Percentiles rank a stretch among this genome's conserved stretches.
These are phyloP conservation scores for human (Homo sapiens) DNA, from an alignment of 2,113 vertebrate genomes.

Conservation along the genomic window DNA sequence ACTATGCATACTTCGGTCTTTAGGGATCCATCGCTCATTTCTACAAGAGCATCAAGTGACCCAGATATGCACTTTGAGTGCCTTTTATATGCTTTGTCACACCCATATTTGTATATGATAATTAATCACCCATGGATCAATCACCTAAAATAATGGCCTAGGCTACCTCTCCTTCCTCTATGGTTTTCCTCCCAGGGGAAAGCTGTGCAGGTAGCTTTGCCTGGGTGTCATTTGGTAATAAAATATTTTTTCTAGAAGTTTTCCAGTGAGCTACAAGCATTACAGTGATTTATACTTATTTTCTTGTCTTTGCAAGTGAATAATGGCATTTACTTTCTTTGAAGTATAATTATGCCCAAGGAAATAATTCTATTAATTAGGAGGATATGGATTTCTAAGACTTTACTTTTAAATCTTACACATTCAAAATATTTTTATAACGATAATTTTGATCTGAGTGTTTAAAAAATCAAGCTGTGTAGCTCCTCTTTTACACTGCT, in stretches of 20 bases:
- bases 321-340: slow-evolving; percentile 67
- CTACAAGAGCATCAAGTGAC: slow-evolving; percentile 12
- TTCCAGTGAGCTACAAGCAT: slow-evolving; percentile 64
- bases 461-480: neutral
- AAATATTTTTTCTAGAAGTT: slow-evolving; percentile 74
- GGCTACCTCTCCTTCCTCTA: neutral
- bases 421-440: slow-evolving; percentile 33
- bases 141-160: slow-evolving; percentile 8
- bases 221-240: slow-evolving; percentile 45
- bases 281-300: slow-evolving; percentile 50
- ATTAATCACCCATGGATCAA: slow-evolving; percentile 34
- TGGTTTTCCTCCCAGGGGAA: slow-evolving; percentile 43
- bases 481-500: slow-evolving; percentile 31
- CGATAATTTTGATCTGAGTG: slow-evolving; percentile 35
- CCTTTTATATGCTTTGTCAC: slow-evolving; percentile 47
- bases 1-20: slow-evolving; percentile 34
- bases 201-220: slow-evolving; percentile 52
- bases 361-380: slow-evolving; percentile 59
- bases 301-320: slow-evolving; percentile 69
- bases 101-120: slow-evolving; percentile 38
- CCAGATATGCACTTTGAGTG: slow-evolving; percentile 16
- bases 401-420: slow-evolving; percentile 21
- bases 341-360: slow-evolving; percentile 59
- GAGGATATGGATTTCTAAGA: slow-evolving; percentile 39
- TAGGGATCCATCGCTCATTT: slow-evolving; percentile 56